Base-by-base conservation (phyloP, 2,113 vertebrate genomes). In the Zingel zingel region DNA sequence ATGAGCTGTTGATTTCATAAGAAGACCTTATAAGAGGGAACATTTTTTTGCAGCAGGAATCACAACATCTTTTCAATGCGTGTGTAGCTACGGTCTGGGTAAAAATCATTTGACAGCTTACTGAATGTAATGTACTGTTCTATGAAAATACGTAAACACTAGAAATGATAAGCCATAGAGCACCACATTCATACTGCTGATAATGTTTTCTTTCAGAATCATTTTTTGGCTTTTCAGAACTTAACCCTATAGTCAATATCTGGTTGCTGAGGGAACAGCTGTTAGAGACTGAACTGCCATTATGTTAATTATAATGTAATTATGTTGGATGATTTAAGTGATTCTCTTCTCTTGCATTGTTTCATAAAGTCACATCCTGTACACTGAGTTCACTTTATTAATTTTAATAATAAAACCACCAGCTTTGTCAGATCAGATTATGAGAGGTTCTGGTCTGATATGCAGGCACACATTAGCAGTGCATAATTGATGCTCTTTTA, bases 401-500 rank as follows among this genome's bases (percentile, higher is more conserved):
- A 13, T 27, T 13, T 45, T 27, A 27, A 59, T 33, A 19, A 57
- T n/a, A 23, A 56, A 69, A 30, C 13, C 43, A 62, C 23, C 13
- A 61, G 13, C 43, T 61, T 45, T 65, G 15, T 21, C n/a, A 23
- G 33, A 56, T 54, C 57, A 23, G 19, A 64, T n/a, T 58, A 23
- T 36, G n/a, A 63, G 25, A 21, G 27, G 23, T 13, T 70, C 47
- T 56, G n/a, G n/a, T 33, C 39, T 61, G 66, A 18, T 50, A 33
- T 66, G 12, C 14, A 48, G 47, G 8, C 64, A 66, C 51, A 59
- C 33, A 63, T 58, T 57, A 69, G 23, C 63, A 21, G 63, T 67
- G n/a, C 10, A 57, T 25, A 61, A 76, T 19, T 70, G n/a, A 27
- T 77, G 56, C 48, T 14, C 51, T 69, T 69, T 76, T 57, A 14